Conservation (phyloP, 2,797 vertebrate genomes). For the Xenentodon cancila region DNA sequence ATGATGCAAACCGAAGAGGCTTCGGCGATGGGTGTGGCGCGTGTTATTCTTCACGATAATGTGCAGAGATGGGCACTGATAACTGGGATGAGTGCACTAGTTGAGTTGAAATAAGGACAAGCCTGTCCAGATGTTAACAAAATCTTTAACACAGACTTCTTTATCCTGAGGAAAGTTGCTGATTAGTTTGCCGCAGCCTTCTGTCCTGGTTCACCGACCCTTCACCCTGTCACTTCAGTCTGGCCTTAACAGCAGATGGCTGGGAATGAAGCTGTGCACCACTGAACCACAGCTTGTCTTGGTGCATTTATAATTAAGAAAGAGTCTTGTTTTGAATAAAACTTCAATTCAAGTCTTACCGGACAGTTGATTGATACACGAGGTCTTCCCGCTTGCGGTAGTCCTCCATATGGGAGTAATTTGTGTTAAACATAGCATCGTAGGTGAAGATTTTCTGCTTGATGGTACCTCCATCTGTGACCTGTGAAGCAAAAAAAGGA, state of each 20-base stretch:
- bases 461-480: conserved; percentile 96
- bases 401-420: conserved; percentile 98
- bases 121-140: conserved; percentile 60
- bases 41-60: conserved; percentile 26
- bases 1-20: neutral
- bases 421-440: conserved; percentile 99
- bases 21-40: neutral
- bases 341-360: conserved; percentile 81
- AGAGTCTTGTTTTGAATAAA: conserved; percentile 4
- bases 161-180: conserved; percentile 43
- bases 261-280: conserved; percentile 7
- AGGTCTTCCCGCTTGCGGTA: conserved; percentile 94
- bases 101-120: conserved; percentile 23
- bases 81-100: conserved; percentile 38
- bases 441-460: conserved; percentile 99
- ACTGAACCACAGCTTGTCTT: conserved; percentile 21
- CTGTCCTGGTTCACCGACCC: conserved; percentile 42
- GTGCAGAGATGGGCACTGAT: conserved; percentile 17
- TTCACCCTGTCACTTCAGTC: conserved; percentile 16
- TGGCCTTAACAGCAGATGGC: conserved; percentile 56
- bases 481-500: conserved; percentile 80
- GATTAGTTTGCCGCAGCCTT: conserved; percentile 52
- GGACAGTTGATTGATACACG: conserved; percentile 96
- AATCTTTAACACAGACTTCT: conserved; percentile 48
- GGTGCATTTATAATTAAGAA: neutral